phyloP scores from a whole-genome alignment of 1,140 invertebrate genomes.

The Aphis craccivora region DNA sequence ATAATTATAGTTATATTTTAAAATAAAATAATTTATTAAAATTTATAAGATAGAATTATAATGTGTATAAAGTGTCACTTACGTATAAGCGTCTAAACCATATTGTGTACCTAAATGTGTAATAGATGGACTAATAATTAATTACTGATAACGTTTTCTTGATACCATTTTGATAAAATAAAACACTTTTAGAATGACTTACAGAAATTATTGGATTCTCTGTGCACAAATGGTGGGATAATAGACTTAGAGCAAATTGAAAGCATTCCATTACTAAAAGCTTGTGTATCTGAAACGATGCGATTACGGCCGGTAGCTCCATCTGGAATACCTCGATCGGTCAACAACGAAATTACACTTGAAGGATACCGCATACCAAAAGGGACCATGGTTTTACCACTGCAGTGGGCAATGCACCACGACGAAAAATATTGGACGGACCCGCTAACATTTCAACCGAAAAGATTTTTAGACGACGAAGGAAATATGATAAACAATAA shows the following conservation, averaged over 20 bases:
- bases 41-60: neutral
- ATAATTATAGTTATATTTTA: neutral
- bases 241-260: constrained; percentile 66
- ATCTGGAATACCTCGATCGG: constrained; percentile 83
- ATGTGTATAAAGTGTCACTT: neutral
- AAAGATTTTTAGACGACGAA: constrained; percentile 75
- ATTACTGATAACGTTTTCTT: neutral
- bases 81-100: neutral
- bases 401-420: constrained; percentile 86
- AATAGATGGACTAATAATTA: neutral
- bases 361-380: constrained; percentile 71
- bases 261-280: constrained; percentile 69
- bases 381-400: constrained; percentile 74
- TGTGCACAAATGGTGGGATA: constrained; percentile 63
- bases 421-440: constrained; percentile 75
- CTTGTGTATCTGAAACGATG: constrained; percentile 77
- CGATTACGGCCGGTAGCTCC: constrained; percentile 81
- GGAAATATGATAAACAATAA: constrained; percentile 72
- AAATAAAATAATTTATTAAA: neutral
- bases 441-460: constrained; percentile 76
- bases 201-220: constrained; percentile 66
- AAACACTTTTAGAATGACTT: constrained; percentile 67
- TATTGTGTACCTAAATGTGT: neutral
- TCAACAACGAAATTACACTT: constrained; percentile 71
- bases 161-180: neutral